phyloP scores from a whole-genome alignment of 2,113 vertebrate species.

The Neogale vison region DNA sequence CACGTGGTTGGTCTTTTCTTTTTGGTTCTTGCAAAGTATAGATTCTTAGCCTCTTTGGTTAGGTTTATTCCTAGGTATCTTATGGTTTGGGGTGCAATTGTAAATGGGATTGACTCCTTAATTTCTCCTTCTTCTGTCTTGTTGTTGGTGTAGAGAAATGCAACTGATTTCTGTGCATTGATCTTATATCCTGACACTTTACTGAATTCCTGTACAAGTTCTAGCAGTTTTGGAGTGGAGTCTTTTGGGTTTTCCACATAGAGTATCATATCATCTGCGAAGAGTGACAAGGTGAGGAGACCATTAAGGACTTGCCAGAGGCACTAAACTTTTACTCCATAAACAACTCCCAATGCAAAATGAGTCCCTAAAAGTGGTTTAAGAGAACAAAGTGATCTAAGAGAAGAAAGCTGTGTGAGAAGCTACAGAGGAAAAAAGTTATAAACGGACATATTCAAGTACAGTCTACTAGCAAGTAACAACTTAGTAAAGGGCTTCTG shows the following conservation, averaged over 20 bases:
- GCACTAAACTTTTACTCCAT: conserved; percentile 46
- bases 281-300: conserved; percentile 53
- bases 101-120: too few species aligned
- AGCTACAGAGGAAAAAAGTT: not conserved
- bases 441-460: conserved; percentile 11
- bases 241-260: too few species aligned
- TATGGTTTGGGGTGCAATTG: too few species aligned
- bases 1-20: conserved; percentile 3
- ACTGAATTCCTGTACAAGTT: too few species aligned
- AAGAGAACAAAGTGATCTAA: not conserved
- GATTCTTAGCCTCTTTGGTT: too few species aligned
- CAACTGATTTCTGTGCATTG: too few species aligned
- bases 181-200: too few species aligned
- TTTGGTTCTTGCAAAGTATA: not conserved
- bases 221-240: too few species aligned
- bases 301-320: conserved; percentile 30
- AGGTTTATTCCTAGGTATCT: too few species aligned
- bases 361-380: not conserved
- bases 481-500: not conserved
- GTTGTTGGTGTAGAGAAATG: too few species aligned
- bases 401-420: not conserved
- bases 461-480: not conserved
- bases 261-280: too few species aligned
- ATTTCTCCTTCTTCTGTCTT: too few species aligned
- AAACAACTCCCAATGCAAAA: conserved; percentile 15